Conservation (phyloP, 1,140 invertebrate species). For the Eufriesea mexicana region DNA sequence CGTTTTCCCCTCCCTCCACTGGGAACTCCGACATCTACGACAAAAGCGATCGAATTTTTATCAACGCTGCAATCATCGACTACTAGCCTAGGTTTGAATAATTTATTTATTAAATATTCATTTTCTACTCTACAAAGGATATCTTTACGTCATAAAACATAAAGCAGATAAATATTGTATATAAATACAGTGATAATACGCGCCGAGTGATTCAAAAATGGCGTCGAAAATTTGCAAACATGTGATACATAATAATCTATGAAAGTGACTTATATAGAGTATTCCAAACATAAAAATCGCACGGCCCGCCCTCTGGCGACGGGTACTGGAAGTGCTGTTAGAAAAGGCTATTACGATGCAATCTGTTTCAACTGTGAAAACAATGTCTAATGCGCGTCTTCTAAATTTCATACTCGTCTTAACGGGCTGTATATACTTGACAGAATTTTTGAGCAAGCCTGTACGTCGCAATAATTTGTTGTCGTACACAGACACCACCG, state of each 20-base stretch:
- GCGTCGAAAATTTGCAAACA: background rate
- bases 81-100: background rate
- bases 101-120: background rate
- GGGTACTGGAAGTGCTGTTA: too few species aligned
- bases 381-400: background rate
- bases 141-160: background rate
- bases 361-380: too few species aligned
- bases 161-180: background rate
- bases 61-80: background rate
- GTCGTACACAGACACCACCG: background rate
- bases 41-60: background rate
- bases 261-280: too few species aligned
- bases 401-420: background rate
- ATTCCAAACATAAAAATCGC: too few species aligned
- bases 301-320: too few species aligned
- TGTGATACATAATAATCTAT: background rate
- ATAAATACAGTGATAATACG: too few species aligned
- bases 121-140: background rate
- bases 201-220: background rate
- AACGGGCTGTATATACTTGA: constrained; percentile 3
- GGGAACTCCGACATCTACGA: constrained; percentile 80
- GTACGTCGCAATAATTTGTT: background rate
- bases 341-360: too few species aligned
- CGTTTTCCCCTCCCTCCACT: constrained; percentile 75
- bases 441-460: background rate